Base-by-base conservation (phyloP, 2,113 vertebrate species). In the Nyctibius bracteatus region DNA sequence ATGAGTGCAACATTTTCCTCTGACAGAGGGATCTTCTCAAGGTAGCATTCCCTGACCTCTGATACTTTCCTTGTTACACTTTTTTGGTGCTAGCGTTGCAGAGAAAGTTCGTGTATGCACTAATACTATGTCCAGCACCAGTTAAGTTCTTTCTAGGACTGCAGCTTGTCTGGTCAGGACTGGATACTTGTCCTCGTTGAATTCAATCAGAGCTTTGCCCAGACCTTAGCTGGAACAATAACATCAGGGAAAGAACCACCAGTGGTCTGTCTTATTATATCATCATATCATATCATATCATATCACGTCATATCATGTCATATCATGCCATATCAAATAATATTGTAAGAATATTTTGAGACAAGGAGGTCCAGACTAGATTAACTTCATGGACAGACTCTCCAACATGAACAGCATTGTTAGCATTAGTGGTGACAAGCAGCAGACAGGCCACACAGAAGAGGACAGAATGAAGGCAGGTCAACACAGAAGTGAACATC, bases 401-500 rank as follows among this genome's bases (percentile, higher is more conserved):
- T 57, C 44, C 49, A 84, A 5, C 1, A 0, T 14, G n/a, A 65
- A 17, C 47, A 47, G 5, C 6, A 16, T 39, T 51, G 7, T 44
- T 59, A 58, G 14, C 23, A 17, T 43, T 21, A 61, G 16, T 33
- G 41, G 4, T 83, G 31, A 41, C 19, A 73, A 89, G 46, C 14
- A 78, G 23, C 23, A 77, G 37, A 55, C 12, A 84, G n/a, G 63
- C 27, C 27, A 43, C 2, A 4, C 3, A 61, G 39, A 52, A 19
- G 1, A 14, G 19, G 21, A 44, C 17, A 54, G 21, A 74, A 44
- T 28, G 11, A 71, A 66, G 27, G 27, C 20, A 78, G 41, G 4
- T 58, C 37, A 77, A 39, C n/a, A 18, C 10, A 49, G 14, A 78
- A 44, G 5, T 52, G 14, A 8, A n/a, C 0, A 0, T 70, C n/a